phyloP scores from a whole-genome alignment of 1,140 invertebrate species.

The Lucilia cuprina region DNA sequence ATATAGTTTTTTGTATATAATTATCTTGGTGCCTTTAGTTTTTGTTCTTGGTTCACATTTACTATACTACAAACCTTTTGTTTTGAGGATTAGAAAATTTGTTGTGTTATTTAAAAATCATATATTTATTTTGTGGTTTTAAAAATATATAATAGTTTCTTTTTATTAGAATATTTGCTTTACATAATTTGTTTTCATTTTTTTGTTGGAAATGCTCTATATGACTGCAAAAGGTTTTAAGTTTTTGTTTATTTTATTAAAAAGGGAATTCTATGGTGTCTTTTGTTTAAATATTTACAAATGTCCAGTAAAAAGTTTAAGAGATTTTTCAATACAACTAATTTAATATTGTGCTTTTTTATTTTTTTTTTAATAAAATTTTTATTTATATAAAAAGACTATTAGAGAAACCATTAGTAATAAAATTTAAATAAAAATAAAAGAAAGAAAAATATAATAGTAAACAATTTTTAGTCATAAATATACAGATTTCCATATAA shows the following conservation, averaged over 20 bases:
- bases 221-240: neutral
- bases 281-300: neutral
- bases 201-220: neutral
- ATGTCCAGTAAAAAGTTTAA: neutral
- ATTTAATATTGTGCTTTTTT: neutral
- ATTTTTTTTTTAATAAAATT: neutral
- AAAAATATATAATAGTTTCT: neutral
- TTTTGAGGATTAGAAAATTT: neutral
- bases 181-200: neutral
- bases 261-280: neutral
- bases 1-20: neutral
- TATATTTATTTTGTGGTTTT: neutral
- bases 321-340: neutral
- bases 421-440: neutral
- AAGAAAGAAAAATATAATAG: neutral
- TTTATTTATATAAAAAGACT: neutral
- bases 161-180: constrained; percentile 6
- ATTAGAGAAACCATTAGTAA: neutral
- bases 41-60: constrained; percentile 7
- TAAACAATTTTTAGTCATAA: neutral
- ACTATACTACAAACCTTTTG: neutral
- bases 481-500: no score
- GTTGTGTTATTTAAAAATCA: neutral
- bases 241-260: neutral
- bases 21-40: neutral